Percentiles rank a stretch among this genome's conserved stretches.
Evolutionary conservation across 2,888 invertebrate species (phyloP).

Genomic region (Drosophila sordidula): DNA sequence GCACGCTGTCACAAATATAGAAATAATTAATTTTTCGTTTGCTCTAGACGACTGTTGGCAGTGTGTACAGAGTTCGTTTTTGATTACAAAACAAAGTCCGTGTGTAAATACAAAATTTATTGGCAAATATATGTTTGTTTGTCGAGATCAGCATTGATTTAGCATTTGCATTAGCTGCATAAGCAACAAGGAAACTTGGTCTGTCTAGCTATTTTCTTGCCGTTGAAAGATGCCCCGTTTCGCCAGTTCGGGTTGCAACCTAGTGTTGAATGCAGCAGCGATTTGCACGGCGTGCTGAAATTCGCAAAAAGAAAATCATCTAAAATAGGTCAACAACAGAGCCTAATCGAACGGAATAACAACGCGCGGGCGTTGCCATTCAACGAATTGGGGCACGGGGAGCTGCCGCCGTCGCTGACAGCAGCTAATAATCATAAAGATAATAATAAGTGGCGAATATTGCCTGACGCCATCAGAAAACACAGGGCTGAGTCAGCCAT

Average conservation of each 20-base stretch:
- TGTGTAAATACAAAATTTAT: constrained; percentile 28
- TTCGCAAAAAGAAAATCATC: constrained; percentile 18
- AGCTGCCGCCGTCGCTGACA: constrained; percentile 19
- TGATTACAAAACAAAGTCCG: not conserved
- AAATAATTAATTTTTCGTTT: not conserved
- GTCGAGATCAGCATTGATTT: constrained; percentile 59
- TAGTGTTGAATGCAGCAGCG: constrained; percentile 67
- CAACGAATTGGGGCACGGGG: constrained; percentile 20
- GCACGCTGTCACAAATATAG: not conserved
- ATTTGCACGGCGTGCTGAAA: constrained; percentile 31
- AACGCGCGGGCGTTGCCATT: constrained; percentile 41
- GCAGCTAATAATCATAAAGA: constrained; percentile 69
- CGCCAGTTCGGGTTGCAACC: constrained; percentile 69
- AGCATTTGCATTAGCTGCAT: constrained; percentile 49
- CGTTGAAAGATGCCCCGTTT: constrained; percentile 59
- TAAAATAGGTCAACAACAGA: constrained; percentile 70
- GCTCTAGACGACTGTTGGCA: not conserved
- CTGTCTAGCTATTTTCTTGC: constrained; percentile 37
- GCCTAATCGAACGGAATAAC: constrained; percentile 17
- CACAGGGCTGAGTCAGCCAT: constrained; percentile 63
- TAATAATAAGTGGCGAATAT: constrained; percentile 65
- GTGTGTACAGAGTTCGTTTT: constrained; percentile 38
- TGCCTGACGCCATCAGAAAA: constrained; percentile 44
- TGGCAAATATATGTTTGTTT: constrained; percentile 33
- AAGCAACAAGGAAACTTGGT: constrained; percentile 40